Conservation (phyloP, 1,140 invertebrate genomes). For the Amphibalanus amphitrite region DNA sequence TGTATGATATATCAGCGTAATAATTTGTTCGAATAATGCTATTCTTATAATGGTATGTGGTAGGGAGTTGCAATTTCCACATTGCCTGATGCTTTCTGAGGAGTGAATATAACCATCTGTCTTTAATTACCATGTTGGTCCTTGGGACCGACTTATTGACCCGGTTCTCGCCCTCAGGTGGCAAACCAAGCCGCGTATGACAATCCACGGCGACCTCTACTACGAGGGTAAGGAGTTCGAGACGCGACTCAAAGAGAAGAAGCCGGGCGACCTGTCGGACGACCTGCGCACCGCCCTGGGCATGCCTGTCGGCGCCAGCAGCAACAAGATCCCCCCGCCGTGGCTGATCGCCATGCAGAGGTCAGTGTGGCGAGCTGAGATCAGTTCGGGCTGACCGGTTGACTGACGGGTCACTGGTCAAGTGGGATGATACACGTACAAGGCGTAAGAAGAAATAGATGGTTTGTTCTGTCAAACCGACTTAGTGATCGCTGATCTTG, state of each 20-base stretch:
- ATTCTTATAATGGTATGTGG: too few relatives aligned
- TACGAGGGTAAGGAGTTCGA: slow-evolving; percentile 99
- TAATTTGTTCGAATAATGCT: too few relatives aligned
- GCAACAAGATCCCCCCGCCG: slow-evolving; percentile 81
- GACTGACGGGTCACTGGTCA: too few relatives aligned
- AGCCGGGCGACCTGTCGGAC: slow-evolving; percentile 91
- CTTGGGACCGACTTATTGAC: slow-evolving; percentile 1
- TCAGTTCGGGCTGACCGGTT: too few relatives aligned
- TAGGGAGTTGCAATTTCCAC: neutral
- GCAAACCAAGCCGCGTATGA: slow-evolving; percentile 98
- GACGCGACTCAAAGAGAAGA: slow-evolving; percentile 92
- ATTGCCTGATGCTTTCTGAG: neutral
- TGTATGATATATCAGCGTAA: neutral
- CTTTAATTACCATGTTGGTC: neutral
- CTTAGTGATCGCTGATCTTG: too few relatives aligned
- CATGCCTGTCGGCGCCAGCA: slow-evolving; percentile 76
- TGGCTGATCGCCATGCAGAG: slow-evolving; percentile 98
- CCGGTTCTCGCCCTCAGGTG: slow-evolving; percentile 38
- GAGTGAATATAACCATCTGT: neutral
- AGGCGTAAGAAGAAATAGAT: too few relatives aligned
- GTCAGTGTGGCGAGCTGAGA: too few relatives aligned
- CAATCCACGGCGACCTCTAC: slow-evolving; percentile 96
- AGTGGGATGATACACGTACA: too few relatives aligned
- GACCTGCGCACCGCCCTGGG: slow-evolving; percentile 90
- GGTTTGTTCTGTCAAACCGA: too few relatives aligned